Percentiles rank a stretch among this genome's conserved stretches.
phyloP scores from a whole-genome alignment of 2,113 vertebrate genomes.

The Aptenodytes patagonicus region DNA sequence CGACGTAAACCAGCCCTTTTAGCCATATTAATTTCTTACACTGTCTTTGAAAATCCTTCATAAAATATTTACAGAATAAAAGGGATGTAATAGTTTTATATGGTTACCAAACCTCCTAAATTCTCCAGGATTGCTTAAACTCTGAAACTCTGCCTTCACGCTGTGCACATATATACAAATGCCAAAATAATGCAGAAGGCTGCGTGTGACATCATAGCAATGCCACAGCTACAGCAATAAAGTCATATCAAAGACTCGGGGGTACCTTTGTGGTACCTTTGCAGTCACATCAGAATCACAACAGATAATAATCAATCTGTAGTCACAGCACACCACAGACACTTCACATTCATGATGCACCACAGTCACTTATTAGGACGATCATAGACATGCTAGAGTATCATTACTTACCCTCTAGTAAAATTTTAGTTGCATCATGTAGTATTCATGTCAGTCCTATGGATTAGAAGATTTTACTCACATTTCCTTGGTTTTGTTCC shows the following conservation, averaged over 20 bases:
- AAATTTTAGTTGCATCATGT: background rate
- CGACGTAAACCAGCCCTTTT: background rate
- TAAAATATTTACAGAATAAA: background rate
- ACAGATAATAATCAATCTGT: background rate
- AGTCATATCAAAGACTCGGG: background rate
- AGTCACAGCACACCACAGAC: background rate
- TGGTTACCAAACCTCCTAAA: background rate
- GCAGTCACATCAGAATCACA: background rate
- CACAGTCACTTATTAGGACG: background rate
- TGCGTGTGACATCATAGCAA: background rate
- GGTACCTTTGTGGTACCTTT: background rate
- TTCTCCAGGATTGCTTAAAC: background rate
- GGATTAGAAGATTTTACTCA: background rate
- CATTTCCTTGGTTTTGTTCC: background rate
- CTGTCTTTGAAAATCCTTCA: background rate
- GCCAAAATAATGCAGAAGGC: background rate
- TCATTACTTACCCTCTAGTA: background rate
- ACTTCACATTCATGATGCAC: background rate
- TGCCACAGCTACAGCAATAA: background rate
- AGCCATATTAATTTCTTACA: background rate
- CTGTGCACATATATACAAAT: background rate
- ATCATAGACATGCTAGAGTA: background rate
- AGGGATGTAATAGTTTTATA: background rate
- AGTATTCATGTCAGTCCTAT: background rate
- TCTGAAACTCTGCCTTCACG: background rate